Base-by-base conservation (phyloP, 2,888 invertebrate genomes). In the Himalopsyche anomala region DNA sequence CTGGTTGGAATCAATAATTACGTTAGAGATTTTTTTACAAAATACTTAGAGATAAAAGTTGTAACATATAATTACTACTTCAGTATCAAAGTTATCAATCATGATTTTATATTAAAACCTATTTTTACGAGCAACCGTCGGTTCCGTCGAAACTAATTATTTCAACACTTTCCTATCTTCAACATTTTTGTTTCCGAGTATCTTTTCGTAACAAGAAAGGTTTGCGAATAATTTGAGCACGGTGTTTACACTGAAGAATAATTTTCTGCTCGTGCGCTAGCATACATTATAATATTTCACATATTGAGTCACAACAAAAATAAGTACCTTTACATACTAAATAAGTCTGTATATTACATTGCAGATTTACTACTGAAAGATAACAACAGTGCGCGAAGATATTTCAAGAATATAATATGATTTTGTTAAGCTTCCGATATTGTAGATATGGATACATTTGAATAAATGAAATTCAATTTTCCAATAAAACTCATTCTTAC, bases 381-480 rank as follows among this genome's bases (percentile, higher is more conserved):
- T 62, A 62, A 62, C 56, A 56, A 56, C 62, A 62, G 28, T 9
- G 19, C 62, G 28, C n/a, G 62, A 62, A 28, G 62, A 62, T 62
- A 19, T 62, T 62, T 62, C 19, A 62, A 62, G 19, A 62, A 19
- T 8, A 19, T 19, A 62, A 62, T 62, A n/a, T 19, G 62, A 62
- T 62, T 62, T 19, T 19, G 62, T 19, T 19, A 19, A 62, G 19
- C 19, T 19, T 19, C 11, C 19, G 5, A 62, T 8, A n/a, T 62
- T 19, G 3, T 8, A 62, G 19, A 62, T 62, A 19, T 62, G 6
- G 0, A 19, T 11, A 8, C 62, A 19, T 62, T 62, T 0, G 28
- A 62, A 62, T 62, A 62, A 51, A 51, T 19, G n/a, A 62, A 62
- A 62, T 62, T 62, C n/a, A 62, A 62, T 62, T 62, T 62, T 19